Evolutionary conservation across 2,888 invertebrate species (phyloP).

Genomic region (Panzeria rudis): DNA sequence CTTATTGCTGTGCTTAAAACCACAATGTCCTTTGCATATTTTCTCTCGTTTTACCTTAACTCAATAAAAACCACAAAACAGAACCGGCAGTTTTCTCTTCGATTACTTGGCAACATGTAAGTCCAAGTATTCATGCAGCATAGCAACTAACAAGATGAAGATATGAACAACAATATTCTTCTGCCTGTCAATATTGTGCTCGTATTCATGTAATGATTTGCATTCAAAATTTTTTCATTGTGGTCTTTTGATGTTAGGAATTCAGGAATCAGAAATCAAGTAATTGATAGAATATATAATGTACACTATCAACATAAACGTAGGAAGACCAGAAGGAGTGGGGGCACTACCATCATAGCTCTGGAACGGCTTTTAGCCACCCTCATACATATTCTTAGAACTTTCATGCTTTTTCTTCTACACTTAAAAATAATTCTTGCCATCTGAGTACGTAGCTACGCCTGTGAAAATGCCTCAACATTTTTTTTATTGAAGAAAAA

Average conservation of each 20-base stretch:
- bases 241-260: not conserved
- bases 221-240: not conserved
- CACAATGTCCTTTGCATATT: constrained; percentile 28
- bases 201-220: constrained; percentile 1
- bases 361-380: no score
- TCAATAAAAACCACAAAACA: not conserved
- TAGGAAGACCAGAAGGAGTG: no score
- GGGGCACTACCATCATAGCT: no score
- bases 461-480: not conserved
- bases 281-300: not conserved
- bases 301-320: not conserved
- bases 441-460: no score
- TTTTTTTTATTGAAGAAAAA: not conserved
- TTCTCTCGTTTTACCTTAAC: constrained; percentile 19
- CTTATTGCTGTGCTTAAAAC: not conserved
- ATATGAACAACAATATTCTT: not conserved
- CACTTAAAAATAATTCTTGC: no score
- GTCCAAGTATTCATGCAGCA: not conserved
- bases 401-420: no score
- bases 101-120: constrained; percentile 38
- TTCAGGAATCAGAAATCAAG: not conserved
- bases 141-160: not conserved
- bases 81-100: not conserved
- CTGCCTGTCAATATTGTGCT: not conserved
- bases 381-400: no score